Base-by-base conservation (phyloP, 2,888 invertebrate genomes). In the Lithosia quadra region DNA sequence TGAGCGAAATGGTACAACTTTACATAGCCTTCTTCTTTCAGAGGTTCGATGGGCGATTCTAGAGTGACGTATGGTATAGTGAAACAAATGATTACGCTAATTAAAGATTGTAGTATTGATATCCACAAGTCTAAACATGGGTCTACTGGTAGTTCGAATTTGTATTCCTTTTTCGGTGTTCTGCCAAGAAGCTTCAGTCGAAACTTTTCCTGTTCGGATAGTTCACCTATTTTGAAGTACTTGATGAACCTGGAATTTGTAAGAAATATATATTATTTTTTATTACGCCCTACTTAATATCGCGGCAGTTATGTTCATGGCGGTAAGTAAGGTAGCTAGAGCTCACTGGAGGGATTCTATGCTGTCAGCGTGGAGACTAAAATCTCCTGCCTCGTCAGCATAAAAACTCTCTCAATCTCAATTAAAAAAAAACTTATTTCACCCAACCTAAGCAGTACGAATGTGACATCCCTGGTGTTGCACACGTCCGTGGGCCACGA, bases 61-160 rank as follows among this genome's bases (percentile, higher is more conserved):
- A 91, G 55, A 0, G 76, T 66, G 0, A 72, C 84, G 15, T 83
- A 89, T 0, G 91, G 91, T 65, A 91, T 84, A 0, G 90, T 84
- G 0, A 90, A 21, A 65, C 86, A 86, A 0, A 89, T 65, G 9
- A 91, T 56, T 0, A 84, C 69, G 9, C 79, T 75, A 10, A 91
- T 81, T 9, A 89, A 0, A 0, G 91, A 88, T 56, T 90, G 79
- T 28, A 91, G 60, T 1, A 76, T 67, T 0, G 91, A 90, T 3
- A 91, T 71, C 55, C 78, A 85, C 0, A 89, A 72, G 15, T 86
- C 86, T 74, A 87, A 73, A 0, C 76, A 80, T 8, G 72, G 63
- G 58, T 87, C 81, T 0, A 81, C 81, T 3, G 74, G 71, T 0
- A 90, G 72, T 39, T 75, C 75, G 0, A 78, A 83, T 53, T 70